Evolutionary conservation across 2,797 vertebrate genomes (phyloP).

Genomic region (Buphagus erythrorhynchus): DNA sequence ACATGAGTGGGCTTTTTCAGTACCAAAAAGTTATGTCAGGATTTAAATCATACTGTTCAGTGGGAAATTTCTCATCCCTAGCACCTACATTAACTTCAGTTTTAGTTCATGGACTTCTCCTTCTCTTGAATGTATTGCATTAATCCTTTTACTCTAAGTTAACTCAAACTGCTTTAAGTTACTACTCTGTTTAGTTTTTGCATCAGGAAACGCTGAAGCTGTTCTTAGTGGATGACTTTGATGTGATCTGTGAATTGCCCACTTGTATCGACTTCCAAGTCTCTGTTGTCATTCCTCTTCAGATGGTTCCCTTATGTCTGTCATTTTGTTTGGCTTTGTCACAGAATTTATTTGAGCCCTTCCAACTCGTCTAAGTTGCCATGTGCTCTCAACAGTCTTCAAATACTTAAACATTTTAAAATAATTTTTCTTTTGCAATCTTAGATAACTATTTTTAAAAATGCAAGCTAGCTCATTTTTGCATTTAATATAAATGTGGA

Average conservation of each 20-base stretch:
- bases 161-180: not conserved
- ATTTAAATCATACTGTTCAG: not conserved
- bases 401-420: not conserved
- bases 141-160: not conserved
- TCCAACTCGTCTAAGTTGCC: not conserved
- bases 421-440: not conserved
- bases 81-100: not conserved
- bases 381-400: not conserved
- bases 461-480: not conserved
- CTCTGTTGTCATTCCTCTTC: not conserved
- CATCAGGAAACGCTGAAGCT: not conserved
- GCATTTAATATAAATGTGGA: not conserved
- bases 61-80: not conserved
- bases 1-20: not conserved
- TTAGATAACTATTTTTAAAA: not conserved
- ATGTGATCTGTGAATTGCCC: not conserved
- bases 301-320: not conserved
- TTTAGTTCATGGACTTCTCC: not conserved
- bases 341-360: not conserved
- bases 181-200: not conserved
- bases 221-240: not conserved
- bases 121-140: not conserved
- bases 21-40: not conserved
- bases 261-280: not conserved
- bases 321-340: not conserved